phyloP scores from a whole-genome alignment of 1,140 invertebrate genomes.

The Holotrichia oblita region DNA sequence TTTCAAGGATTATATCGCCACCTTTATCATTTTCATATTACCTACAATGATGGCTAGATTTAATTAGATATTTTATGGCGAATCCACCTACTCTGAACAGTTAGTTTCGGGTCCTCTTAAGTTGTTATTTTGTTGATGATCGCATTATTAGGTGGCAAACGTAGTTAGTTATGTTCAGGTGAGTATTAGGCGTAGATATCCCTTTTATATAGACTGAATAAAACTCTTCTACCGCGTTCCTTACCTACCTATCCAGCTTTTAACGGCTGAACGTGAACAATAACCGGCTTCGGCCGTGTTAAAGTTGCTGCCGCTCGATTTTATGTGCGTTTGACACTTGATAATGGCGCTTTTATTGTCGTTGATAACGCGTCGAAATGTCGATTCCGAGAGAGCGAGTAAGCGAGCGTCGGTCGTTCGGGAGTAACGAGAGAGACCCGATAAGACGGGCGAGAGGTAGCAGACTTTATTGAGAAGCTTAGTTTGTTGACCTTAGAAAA shows the following conservation, averaged over 20 bases:
- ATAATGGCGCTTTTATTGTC: slow-evolving; percentile 35
- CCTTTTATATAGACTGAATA: neutral
- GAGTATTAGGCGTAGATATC: neutral
- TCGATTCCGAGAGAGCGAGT: neutral
- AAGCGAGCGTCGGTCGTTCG: no score
- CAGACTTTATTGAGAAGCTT: slow-evolving; percentile 23
- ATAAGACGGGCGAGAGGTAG: neutral
- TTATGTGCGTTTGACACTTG: slow-evolving; percentile 36
- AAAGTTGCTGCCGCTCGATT: slow-evolving; percentile 26
- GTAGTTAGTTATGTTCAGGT: neutral
- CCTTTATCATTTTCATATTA: no score
- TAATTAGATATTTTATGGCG: no score
- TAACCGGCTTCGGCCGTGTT: slow-evolving; percentile 2
- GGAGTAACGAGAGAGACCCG: neutral
- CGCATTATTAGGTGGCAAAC: slow-evolving; percentile 2
- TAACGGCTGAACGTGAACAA: slow-evolving; percentile 19
- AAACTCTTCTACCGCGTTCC: neutral
- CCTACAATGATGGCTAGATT: no score
- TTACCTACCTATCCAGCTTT: neutral
- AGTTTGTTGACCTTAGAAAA: slow-evolving; percentile 30
- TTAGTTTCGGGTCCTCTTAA: no score
- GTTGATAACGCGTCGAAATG: slow-evolving; percentile 18
- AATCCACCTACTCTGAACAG: no score
- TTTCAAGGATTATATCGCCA: no score
- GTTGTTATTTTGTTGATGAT: slow-evolving; percentile 5